Base-by-base conservation (phyloP, 1,140 invertebrate species). In the Eurosta solidaginis region DNA sequence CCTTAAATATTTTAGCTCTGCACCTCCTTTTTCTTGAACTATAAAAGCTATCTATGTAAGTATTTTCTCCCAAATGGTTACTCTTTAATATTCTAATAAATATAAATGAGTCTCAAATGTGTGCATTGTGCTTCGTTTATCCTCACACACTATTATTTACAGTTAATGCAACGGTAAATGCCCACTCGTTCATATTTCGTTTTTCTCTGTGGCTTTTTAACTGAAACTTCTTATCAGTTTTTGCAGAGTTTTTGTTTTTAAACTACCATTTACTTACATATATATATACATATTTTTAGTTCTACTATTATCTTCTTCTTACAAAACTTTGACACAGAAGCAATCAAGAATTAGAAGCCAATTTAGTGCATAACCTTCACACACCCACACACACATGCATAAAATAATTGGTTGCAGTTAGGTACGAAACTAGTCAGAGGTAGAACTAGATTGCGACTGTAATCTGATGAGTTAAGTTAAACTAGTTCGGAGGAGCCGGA, bases 151-250 rank as follows among this genome's bases (percentile, higher is more conserved):
- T 68, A 68, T 68, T 68, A 68, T 68, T 68, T 68, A 68, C 59
- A 68, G 59, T 68, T 68, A 68, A 68, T 68, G 33, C 59, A 68
- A 68, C 59, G 59, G 59, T 22, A 68, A 68, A 68, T 68, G 59
- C 59, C 59, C 59, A 68, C 59, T 40, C 27, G 59, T 68, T 68
- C 33, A 68, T 33, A 68, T 20, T n/a, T n/a, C n/a, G n/a, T n/a
- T n/a, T n/a, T n/a, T n/a, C n/a, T n/a, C n/a, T n/a, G n/a, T n/a
- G n/a, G 40, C 59, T 68, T 68, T 40, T 20, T 3, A 20, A 20
- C 33, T 36, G 40, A 68, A 68, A 68, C 59, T 68, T 68, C 59
- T 68, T 68, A 68, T 68, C 59, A 68, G 59, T 68, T 68, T 68
- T 68, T 68, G 59, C 59, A 68, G 59, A 68, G 59, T 68, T 68